phyloP scores from a whole-genome alignment of 2,888 invertebrate genomes.

The Apodemia hepburni region DNA sequence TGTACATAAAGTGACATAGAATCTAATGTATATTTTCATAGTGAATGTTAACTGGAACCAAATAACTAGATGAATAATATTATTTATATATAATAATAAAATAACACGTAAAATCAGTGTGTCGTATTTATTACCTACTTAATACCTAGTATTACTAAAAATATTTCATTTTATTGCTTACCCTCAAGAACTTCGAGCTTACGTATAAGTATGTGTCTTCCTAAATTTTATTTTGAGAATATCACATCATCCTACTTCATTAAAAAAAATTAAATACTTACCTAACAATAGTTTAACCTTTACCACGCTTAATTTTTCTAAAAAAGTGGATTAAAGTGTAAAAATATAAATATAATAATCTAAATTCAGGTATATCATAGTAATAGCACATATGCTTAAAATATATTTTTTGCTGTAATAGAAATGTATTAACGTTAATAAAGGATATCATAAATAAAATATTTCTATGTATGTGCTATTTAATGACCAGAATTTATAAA shows the following conservation, averaged over 20 bases:
- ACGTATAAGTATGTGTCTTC: constrained; percentile 5
- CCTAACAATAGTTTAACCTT: background rate
- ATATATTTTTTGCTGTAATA: background rate
- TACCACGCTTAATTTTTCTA: too few species aligned
- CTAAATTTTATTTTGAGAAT: background rate
- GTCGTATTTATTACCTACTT: background rate
- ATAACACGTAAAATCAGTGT: constrained; percentile 6
- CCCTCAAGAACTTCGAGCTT: constrained; percentile 3
- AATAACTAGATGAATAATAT: constrained; percentile 44
- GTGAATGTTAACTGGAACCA: constrained; percentile 76
- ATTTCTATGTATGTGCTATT: background rate
- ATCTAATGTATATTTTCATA: constrained; percentile 77
- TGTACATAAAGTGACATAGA: constrained; percentile 40
- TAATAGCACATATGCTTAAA: background rate
- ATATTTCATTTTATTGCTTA: background rate
- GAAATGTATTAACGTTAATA: background rate
- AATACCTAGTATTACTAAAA: background rate
- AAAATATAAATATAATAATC: background rate
- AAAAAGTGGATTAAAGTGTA: background rate
- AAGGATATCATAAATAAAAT: background rate
- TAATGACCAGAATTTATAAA: background rate
- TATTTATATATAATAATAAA: constrained; percentile 12
- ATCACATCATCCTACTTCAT: background rate
- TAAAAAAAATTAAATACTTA: background rate
- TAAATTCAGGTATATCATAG: background rate